These are phyloP conservation scores for Halichondria panicea DNA, from an alignment of 37 sponge, comb jelly and placozoan genomes.

Conservation along the genomic window DNA sequence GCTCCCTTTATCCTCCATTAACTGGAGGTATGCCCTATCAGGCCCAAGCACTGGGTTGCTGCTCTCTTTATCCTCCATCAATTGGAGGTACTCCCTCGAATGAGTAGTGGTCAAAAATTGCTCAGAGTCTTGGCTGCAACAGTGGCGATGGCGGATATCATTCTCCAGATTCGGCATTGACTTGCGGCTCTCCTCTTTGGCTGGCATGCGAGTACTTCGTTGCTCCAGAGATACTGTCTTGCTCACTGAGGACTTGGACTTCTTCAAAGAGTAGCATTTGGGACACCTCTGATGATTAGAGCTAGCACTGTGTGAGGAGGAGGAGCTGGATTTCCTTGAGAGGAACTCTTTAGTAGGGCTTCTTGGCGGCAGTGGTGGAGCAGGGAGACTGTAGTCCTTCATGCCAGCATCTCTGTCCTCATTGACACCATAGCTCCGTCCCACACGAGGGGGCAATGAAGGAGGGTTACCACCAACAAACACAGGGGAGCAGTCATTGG, in stretches of 20 bases:
- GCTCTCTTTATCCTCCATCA: slow-evolving; percentile 8
- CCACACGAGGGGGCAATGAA: slow-evolving; percentile 24
- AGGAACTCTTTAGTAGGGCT: slow-evolving; percentile 39
- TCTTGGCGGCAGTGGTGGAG: slow-evolving; percentile 27
- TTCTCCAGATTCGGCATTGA: slow-evolving; percentile 47
- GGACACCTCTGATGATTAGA: slow-evolving; percentile 23
- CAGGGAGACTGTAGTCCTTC: neutral
- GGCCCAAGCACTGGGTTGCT: neutral
- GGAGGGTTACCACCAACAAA: neutral
- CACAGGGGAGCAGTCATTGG: neutral
- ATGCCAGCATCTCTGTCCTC: neutral
- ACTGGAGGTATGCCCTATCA: slow-evolving; percentile 3
- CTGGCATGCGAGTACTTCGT: neutral
- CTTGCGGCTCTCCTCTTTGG: slow-evolving; percentile 3
- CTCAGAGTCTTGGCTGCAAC: slow-evolving; percentile 8
- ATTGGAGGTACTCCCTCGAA: neutral
- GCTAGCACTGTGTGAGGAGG: slow-evolving; percentile 19
- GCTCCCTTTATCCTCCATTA: slow-evolving; percentile 5
- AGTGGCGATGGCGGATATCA: neutral
- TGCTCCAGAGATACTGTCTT: slow-evolving; percentile 44
- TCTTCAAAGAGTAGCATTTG: slow-evolving; percentile 4
- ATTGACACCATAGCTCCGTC: slow-evolving; percentile 27
- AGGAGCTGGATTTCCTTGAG: slow-evolving; percentile 1
- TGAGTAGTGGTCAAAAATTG: neutral
- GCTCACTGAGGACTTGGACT: slow-evolving; percentile 10